Percentiles rank a stretch among this genome's conserved stretches.
These are phyloP conservation scores for Automeris io DNA, from an alignment of 2,888 invertebrate genomes.

Conservation along the genomic window DNA sequence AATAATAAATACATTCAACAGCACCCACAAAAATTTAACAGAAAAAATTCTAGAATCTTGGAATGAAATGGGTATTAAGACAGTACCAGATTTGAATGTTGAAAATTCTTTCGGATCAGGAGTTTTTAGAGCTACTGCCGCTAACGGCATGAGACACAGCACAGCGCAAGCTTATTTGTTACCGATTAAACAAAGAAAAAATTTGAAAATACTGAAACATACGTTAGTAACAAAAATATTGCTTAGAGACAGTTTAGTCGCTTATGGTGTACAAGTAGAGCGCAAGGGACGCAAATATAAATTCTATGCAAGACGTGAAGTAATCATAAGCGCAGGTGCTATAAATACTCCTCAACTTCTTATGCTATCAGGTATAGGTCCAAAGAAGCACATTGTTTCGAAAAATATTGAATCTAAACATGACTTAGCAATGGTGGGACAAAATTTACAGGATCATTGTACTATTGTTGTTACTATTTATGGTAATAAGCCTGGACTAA, in stretches of 20 bases:
- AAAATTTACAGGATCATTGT: constrained; percentile 73
- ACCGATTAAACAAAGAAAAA: constrained; percentile 27
- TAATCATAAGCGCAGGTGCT: constrained; percentile 57
- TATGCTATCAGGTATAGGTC: too few species aligned
- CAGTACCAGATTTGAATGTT: constrained; percentile 45
- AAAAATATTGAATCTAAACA: constrained; percentile 26
- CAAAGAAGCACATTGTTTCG: constrained; percentile 15
- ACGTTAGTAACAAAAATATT: constrained; percentile 65
- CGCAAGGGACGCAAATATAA: constrained; percentile 18
- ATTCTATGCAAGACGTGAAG: constrained; percentile 43
- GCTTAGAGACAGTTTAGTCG: constrained; percentile 45
- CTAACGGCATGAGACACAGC: constrained; percentile 56
- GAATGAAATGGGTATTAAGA: constrained; percentile 55
- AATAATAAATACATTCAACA: constrained; percentile 56
- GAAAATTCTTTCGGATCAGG: constrained; percentile 55
- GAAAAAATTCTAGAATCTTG: constrained; percentile 46
- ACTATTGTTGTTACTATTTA: constrained; percentile 47
- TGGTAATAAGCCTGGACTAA: constrained; percentile 29
- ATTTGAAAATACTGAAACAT: constrained; percentile 54
- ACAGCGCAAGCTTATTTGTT: constrained; percentile 66
- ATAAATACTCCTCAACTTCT: constrained; percentile 58
- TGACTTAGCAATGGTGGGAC: constrained; percentile 64
- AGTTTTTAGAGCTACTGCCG: constrained; percentile 52
- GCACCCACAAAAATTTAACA: constrained; percentile 41
- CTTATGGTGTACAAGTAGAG: constrained; percentile 48